Base-by-base conservation (phyloP, 2,113 vertebrate species). In the Megaceryle maxima region DNA sequence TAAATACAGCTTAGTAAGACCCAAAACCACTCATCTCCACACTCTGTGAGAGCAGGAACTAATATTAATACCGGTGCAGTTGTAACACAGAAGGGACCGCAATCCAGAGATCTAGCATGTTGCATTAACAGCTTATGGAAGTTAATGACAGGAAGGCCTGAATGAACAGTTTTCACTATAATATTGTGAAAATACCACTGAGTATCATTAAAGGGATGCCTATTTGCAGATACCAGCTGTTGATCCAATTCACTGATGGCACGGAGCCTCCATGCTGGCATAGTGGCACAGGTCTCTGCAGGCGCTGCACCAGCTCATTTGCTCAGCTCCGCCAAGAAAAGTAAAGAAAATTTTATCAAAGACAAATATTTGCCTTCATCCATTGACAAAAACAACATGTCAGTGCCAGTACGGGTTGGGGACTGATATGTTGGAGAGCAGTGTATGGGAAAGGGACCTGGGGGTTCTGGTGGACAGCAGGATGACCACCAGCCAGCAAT, bases 211-310 rank as follows among this genome's bases (percentile, higher is more conserved):
- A 77, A 88, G 57, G 25, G 10, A 3, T 83, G 60, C 35, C 17
- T n/a, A 50, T 83, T 81, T 81, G 80, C 35, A 88, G 64, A 67
- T 3, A 14, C 2, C 43, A 87, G 41, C 60, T 81, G 83, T 69
- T 83, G 76, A 35, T 50, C 21, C 48, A 87, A 55, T 46, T 67
- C 14, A 2, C 31, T 22, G 0, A 55, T 35, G 60, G 90, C 87
- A 75, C 10, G 1, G 18, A 93, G 50, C 35, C 19, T 44, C 28
- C 0, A 0, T 0, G 0, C 53, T 56, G 48, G 48, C 70, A 48
- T 57, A 53, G 44, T 0, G 0, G 63, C 46, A 51, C 55, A 69
- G 92, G n/a, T 78, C 67, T 83, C 68, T 2, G 1, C 0, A 0
- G 46, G 59, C 55, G 66, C 64, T 86, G 39, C 44, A 76, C 11